phyloP scores from a whole-genome alignment of 2,113 vertebrate genomes.

The Hirundichthys speculiger region DNA sequence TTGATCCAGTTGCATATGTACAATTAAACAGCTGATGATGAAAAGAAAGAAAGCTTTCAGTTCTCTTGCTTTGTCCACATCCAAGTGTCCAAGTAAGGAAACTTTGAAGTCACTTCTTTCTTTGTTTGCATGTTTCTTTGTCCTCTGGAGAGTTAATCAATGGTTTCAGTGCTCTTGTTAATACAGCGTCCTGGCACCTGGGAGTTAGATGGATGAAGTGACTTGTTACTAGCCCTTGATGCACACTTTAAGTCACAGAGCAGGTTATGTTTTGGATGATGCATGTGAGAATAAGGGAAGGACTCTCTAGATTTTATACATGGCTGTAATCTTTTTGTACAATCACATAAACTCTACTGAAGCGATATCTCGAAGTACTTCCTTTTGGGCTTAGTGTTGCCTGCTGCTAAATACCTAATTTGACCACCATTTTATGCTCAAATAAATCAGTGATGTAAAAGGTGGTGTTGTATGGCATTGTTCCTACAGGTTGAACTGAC shows the following conservation, averaged over 20 bases:
- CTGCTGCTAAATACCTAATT: conserved; percentile 1
- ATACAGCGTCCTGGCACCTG: conserved; percentile 39
- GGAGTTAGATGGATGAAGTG: conserved; percentile 51
- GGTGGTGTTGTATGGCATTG: neutral
- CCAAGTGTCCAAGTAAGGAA: conserved; percentile 17
- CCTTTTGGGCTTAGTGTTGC: neutral
- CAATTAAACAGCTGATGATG: neutral
- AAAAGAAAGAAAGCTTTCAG: conserved; percentile 3
- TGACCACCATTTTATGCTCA: conserved; percentile 12
- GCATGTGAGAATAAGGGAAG: conserved; percentile 3
- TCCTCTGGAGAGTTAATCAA: conserved; percentile 44
- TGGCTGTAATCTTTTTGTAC: conserved; percentile 15
- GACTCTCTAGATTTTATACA: conserved; percentile 11
- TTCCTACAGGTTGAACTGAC: neutral
- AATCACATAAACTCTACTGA: conserved; percentile 8
- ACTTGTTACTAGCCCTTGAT: conserved; percentile 61
- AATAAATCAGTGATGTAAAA: too few species aligned
- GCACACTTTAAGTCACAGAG: conserved; percentile 40
- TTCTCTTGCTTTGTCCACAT: conserved; percentile 5
- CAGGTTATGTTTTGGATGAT: conserved; percentile 12
- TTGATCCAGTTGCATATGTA: neutral
- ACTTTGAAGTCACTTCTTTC: conserved; percentile 12
- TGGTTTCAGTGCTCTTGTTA: conserved; percentile 49
- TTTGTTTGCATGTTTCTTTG: conserved; percentile 24
- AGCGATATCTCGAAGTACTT: conserved; percentile 6